Conservation (phyloP, 1,140 invertebrate genomes). For the Mercenaria mercenaria region DNA sequence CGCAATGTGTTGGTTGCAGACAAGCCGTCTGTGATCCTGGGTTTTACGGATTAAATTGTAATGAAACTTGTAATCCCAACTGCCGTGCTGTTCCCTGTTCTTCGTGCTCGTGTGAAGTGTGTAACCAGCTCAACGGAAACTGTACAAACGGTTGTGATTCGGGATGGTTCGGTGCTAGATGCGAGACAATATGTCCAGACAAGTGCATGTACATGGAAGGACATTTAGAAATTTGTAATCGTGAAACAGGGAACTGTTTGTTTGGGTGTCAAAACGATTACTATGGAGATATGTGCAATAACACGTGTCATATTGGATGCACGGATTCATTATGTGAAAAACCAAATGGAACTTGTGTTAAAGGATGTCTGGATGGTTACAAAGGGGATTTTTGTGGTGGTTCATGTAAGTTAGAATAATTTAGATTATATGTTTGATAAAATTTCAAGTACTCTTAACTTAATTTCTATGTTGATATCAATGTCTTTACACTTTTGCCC, state of each 20-base stretch:
- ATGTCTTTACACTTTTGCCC: too few species aligned
- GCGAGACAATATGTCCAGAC: constrained; percentile 16
- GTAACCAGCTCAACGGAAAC: neutral
- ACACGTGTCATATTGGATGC: constrained; percentile 15
- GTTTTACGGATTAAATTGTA: neutral
- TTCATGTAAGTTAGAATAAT: neutral
- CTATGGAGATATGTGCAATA: constrained; percentile 47
- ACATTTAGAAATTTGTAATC: neutral
- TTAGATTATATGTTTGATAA: too few species aligned
- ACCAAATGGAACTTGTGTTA: neutral
- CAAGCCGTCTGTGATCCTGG: neutral
- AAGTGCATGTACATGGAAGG: neutral
- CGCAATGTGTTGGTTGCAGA: neutral
- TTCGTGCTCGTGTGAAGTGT: constrained; percentile 4
- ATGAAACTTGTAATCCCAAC: constrained; percentile 16
- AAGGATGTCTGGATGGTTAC: constrained; percentile 22
- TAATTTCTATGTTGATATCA: too few species aligned
- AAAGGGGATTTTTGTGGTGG: neutral
- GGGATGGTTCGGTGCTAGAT: constrained; percentile 33
- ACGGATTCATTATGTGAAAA: constrained; percentile 23
- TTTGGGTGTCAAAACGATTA: constrained; percentile 8
- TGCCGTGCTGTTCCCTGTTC: constrained; percentile 19
- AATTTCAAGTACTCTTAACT: too few species aligned
- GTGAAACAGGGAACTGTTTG: neutral
- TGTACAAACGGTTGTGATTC: constrained; percentile 38